Percentiles rank a stretch among this genome's conserved stretches.
phyloP scores from a whole-genome alignment of 1,140 invertebrate genomes.

The Periplaneta americana region DNA sequence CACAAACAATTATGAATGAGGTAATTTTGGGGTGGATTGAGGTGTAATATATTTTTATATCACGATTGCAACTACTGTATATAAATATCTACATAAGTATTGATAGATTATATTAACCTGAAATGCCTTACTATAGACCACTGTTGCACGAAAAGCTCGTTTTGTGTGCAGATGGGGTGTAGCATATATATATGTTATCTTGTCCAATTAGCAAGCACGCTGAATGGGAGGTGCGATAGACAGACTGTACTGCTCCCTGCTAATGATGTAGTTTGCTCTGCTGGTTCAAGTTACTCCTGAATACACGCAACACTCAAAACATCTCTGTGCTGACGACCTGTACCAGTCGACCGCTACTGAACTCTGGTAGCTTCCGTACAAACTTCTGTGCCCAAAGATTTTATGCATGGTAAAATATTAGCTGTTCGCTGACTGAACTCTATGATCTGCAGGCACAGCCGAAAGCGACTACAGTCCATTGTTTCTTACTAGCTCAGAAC shows the following conservation, averaged over 20 bases:
- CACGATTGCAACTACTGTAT: too few relatives aligned
- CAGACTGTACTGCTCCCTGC: background rate
- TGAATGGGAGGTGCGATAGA: background rate
- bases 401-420: background rate
- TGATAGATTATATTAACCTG: too few relatives aligned
- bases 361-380: background rate
- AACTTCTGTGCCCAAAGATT: background rate
- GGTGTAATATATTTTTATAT: too few relatives aligned
- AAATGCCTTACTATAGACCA: too few relatives aligned
- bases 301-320: background rate
- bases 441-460: too few relatives aligned
- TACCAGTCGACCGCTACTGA: background rate
- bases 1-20: too few relatives aligned
- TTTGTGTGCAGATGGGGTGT: background rate
- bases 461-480: too few relatives aligned
- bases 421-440: too few relatives aligned
- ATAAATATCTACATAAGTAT: too few relatives aligned
- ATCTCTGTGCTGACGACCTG: background rate
- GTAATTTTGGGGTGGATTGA: too few relatives aligned
- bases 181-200: background rate
- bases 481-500: too few relatives aligned
- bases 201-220: background rate
- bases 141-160: background rate
- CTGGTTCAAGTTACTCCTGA: background rate
- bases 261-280: background rate